Evolutionary conservation across 2,888 invertebrate species (phyloP), one percentile per base, ranked within the genome.

Genomic region (Ophraella communa): DNA sequence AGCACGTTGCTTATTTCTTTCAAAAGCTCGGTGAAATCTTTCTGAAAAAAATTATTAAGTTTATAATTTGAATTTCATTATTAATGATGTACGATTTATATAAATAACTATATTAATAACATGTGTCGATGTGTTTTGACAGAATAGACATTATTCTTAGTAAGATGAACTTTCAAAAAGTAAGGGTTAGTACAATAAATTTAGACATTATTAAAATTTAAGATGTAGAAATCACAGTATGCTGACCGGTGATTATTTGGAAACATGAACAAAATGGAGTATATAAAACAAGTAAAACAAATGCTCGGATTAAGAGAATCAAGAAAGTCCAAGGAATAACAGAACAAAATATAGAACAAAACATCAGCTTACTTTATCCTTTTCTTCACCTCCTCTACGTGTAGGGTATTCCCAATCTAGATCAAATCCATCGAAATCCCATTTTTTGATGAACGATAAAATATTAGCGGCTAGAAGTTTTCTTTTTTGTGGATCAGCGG

Each of bases 321-420:
- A 5, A 14, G 14, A 10, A 27, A 30, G 18, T 27, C 2, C 11
- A 23, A 5, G 23, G 8, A 21, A 23, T 5, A 10, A 23, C 1
- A 3, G 30, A 8, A 1, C 3, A 10, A 11, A 33, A 33, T 11
- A 8, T 4, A 35, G 4, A 3, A n/a, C 0, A 14, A 14, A 17
- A 7, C n/a, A 7, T 47, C n/a, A 30, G 42, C 65, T 66, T 62
- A 73, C 73, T 35, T 69, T 70, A 61, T 74, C 74, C 4, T 49
- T 51, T 8, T 58, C 65, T 10, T 73, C 56, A 2, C 55, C 45
- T 53, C 74, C 73, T 61, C 76, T 70, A 27, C 70, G 66, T 23
- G 90, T 92, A 5, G 94, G 93, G 77, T 94, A 94, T 80, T 94
- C 93, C 93, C 94, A 93, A 76, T 93, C 93, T 69, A 93, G 84